Base-by-base conservation (phyloP, 2,888 invertebrate species). In the Agrenia bidenticulata region DNA sequence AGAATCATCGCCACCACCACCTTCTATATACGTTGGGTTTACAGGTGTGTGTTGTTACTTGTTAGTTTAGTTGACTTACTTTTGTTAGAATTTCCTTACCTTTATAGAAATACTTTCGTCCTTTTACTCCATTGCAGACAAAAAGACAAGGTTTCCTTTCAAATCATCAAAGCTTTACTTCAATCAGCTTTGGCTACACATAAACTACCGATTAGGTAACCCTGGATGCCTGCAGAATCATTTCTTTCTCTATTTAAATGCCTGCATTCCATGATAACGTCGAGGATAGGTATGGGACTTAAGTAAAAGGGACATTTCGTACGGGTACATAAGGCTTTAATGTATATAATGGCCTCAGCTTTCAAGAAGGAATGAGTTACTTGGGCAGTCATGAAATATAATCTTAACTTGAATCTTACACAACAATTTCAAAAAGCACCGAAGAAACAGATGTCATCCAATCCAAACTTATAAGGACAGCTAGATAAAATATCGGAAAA, bases 191-290 rank as follows among this genome's bases (percentile, higher is more conserved):
- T 32, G 11, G 32, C 4, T 32, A 32, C 32, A 45, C 45, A 15
- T 45, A 45, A 17, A 45, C 45, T 17, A 15, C n/a, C 66, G 69
- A 69, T 69, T 69, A 66, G 65, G 66, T 69, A 69, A 66, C 63
- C 65, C 58, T 66, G 66, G 69, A 65, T 69, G 63, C 58, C 42
- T 63, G 15, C 45, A 17, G n/a, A 45, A 45, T 45, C 5, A 45
- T 45, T 45, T 54, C 45, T 39, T n/a, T n/a, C n/a, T n/a, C 32
- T 32, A 32, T 32, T 32, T 32, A 32, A 32, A 32, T 32, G 32
- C 32, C 32, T 32, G 32, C 32, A 32, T 32, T 32, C 32, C 32
- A 32, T 32, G 4, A 32, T 32, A 4, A 32, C 32, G 11, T n/a
- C n/a, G n/a, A n/a, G n/a, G n/a, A n/a, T n/a, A n/a, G n/a, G 32